Conservation (phyloP, 2,113 vertebrate species). For the Cervus canadensis region DNA sequence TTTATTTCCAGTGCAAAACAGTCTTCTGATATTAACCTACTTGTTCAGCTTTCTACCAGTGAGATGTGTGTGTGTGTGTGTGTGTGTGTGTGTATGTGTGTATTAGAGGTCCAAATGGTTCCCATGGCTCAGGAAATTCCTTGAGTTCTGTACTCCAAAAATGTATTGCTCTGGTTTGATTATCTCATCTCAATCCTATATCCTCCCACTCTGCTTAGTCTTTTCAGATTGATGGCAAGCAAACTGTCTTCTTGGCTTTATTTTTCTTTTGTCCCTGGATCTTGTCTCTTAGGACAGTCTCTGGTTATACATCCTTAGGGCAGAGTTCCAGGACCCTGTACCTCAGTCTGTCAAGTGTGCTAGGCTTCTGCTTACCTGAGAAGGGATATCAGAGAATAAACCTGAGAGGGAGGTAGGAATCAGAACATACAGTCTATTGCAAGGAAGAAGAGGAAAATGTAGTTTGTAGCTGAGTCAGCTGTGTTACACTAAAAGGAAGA, state of each 20-base stretch:
- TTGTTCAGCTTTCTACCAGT: not conserved
- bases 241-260: not conserved
- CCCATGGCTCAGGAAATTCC: not conserved
- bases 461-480: not conserved
- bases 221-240: not conserved
- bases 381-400: not conserved
- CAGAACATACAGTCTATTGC: not conserved
- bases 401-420: not conserved
- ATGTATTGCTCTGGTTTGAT: not conserved
- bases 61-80: not conserved
- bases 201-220: not conserved
- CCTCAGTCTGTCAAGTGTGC: not conserved
- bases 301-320: not conserved
- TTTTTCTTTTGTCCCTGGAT: not conserved
- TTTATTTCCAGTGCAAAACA: not conserved
- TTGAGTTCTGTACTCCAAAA: not conserved
- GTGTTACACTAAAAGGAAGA: not conserved
- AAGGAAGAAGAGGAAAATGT: not conserved
- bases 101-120: not conserved
- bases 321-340: not conserved
- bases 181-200: not conserved
- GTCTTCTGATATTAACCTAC: not conserved
- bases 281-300: not conserved
- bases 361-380: not conserved
- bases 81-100: not conserved